A percentile compares a stretch with the other conserved stretches of the same genome.
These are phyloP conservation scores for Sweltsa coloradensis DNA, from an alignment of 1,140 invertebrate genomes.

Conservation along the genomic window DNA sequence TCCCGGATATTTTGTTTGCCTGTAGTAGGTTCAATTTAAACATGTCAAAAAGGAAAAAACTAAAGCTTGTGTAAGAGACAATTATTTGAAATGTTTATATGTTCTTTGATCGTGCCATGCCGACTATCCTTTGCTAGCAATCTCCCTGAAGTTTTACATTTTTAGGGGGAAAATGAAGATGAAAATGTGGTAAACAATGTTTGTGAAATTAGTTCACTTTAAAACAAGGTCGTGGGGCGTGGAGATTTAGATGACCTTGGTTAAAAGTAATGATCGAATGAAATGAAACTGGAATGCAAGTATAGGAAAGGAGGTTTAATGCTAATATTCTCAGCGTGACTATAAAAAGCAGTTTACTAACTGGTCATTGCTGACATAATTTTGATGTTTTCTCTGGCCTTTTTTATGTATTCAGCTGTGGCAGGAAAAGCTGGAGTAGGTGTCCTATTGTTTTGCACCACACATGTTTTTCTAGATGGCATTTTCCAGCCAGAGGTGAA, in stretches of 20 bases:
- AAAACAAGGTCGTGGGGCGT: conserved; percentile 15
- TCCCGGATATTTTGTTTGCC: no score
- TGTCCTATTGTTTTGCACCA: not conserved
- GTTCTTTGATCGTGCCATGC: no score
- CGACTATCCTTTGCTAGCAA: no score
- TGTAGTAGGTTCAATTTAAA: no score
- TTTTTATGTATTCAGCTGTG: conserved; percentile 36
- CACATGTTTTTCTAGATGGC: not conserved
- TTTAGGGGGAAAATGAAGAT: no score
- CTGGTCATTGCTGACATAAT: conserved; percentile 29
- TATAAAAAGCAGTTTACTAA: not conserved
- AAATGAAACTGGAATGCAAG: conserved; percentile 19
- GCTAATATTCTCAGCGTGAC: no score
- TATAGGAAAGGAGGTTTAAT: conserved; percentile 12
- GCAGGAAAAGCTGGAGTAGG: conserved; percentile 26
- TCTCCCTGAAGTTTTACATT: no score
- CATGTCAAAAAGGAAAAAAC: no score
- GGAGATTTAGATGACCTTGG: not conserved
- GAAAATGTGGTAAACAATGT: no score
- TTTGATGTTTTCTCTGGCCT: conserved; percentile 39
- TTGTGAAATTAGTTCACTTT: conserved; percentile 30
- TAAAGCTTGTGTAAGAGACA: no score
- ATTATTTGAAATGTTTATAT: no score
- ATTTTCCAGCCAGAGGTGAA: not conserved
- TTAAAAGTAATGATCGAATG: conserved; percentile 21